phyloP scores from a whole-genome alignment of 1,140 invertebrate species.

The Chironomus tepperi region DNA sequence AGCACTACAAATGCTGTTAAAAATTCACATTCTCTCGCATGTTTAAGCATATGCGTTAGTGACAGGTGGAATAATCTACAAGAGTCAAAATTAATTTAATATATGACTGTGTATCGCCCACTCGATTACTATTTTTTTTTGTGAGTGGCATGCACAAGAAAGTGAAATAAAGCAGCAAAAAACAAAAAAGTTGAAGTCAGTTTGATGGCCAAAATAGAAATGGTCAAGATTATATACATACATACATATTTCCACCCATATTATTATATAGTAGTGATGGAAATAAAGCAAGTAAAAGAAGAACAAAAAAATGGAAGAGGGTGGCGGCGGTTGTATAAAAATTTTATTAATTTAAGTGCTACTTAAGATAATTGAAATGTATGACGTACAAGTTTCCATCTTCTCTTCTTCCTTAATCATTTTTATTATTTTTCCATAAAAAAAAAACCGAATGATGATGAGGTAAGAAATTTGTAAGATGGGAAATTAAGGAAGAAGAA shows the following conservation, averaged over 20 bases:
- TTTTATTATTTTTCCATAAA: background rate
- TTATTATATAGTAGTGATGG: background rate
- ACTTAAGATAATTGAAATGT: slow-evolving; percentile 23
- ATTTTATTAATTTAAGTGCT: slow-evolving; percentile 23
- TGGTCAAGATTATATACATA: slow-evolving; percentile 5
- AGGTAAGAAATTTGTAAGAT: too few species aligned
- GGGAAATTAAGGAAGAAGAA: too few species aligned
- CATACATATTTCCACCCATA: background rate
- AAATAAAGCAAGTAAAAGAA: background rate
- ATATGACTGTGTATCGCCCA: background rate
- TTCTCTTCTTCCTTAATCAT: background rate
- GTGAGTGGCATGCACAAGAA: slow-evolving; percentile 1
- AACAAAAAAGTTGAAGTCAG: background rate
- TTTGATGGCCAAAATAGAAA: background rate
- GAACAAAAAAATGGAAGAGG: background rate
- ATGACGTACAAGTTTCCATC: slow-evolving; percentile 6
- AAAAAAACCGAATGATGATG: too few species aligned
- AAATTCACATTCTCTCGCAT: slow-evolving; percentile 1
- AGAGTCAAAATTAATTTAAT: slow-evolving; percentile 2
- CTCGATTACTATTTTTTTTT: background rate
- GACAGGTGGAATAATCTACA: background rate
- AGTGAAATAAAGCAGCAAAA: background rate
- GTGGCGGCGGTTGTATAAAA: background rate
- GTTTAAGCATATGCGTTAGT: background rate
- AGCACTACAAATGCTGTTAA: background rate